These are phyloP conservation scores for Acanthurus lineatus DNA, from an alignment of 2,797 vertebrate genomes.

Conservation along the genomic window DNA sequence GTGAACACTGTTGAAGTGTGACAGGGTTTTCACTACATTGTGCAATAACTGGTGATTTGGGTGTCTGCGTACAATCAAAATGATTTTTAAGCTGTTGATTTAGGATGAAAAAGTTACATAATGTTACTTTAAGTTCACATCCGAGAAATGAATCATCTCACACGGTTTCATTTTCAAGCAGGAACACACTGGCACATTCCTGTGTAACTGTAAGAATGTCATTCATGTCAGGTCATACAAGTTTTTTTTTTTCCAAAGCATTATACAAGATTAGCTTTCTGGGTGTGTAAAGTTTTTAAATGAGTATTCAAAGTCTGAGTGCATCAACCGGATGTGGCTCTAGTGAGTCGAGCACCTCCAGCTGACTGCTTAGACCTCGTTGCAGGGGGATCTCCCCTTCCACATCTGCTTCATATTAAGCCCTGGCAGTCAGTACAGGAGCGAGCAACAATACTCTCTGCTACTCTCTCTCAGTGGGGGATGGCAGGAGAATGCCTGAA, in stretches of 20 bases:
- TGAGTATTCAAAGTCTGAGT: constrained; percentile 18
- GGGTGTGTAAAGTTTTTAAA: constrained; percentile 10
- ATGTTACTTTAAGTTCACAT: neutral
- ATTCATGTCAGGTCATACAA: too few species aligned
- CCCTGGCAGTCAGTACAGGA: constrained; percentile 63
- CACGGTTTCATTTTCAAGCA: constrained; percentile 4
- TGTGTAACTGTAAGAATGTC: too few species aligned
- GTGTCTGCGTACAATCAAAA: too few species aligned
- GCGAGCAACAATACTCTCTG: constrained; percentile 47
- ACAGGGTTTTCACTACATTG: too few species aligned
- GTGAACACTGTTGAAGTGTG: too few species aligned
- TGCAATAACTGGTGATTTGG: too few species aligned
- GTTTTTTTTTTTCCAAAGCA: neutral
- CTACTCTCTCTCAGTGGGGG: constrained; percentile 65
- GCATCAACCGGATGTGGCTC: constrained; percentile 53
- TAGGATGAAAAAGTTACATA: too few species aligned
- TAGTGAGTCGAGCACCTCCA: constrained; percentile 52
- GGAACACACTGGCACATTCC: neutral
- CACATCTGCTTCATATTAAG: constrained; percentile 81
- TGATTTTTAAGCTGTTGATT: too few species aligned
- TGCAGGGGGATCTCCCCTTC: constrained; percentile 62
- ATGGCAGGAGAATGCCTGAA: constrained; percentile 55
- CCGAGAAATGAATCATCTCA: constrained; percentile 25
- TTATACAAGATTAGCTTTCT: neutral
- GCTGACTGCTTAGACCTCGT: constrained; percentile 52